These are phyloP conservation scores for Chrysocyon brachyurus DNA, from an alignment of 2,797 vertebrate species.

Conservation along the genomic window DNA sequence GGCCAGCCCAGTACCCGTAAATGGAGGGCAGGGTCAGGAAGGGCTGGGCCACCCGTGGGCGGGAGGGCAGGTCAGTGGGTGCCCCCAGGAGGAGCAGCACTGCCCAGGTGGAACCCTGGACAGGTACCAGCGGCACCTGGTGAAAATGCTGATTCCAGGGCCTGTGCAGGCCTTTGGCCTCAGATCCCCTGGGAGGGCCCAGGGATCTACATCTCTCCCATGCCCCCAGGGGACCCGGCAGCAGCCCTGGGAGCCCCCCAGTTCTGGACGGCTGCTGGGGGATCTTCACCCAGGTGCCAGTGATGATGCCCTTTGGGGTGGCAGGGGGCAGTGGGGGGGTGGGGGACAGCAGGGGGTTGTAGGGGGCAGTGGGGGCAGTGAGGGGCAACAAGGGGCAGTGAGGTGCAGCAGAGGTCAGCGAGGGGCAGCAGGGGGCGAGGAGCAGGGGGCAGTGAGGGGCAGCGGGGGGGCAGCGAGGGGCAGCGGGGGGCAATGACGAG, in stretches of 20 bases:
- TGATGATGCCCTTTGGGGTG: neutral
- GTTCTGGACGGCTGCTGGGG: neutral
- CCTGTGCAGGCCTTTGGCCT: too few relatives aligned
- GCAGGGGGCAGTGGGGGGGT: neutral
- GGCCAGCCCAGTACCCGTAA: neutral
- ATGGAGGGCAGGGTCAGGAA: neutral
- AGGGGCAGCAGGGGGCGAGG: too few relatives aligned
- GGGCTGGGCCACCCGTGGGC: neutral
- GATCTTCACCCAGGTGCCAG: neutral
- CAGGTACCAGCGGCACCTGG: neutral
- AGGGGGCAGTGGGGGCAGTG: too few relatives aligned
- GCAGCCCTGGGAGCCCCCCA: fast-evolving
- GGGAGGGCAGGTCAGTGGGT: too few relatives aligned
- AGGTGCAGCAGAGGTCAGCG: too few relatives aligned
- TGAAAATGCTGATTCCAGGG: neutral
- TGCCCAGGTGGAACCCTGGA: neutral
- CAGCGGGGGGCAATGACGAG: too few relatives aligned
- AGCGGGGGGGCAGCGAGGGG: too few relatives aligned
- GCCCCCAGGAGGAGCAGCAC: fast-evolving
- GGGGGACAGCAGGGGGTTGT: too few relatives aligned
- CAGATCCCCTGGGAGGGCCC: neutral
- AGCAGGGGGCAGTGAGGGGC: too few relatives aligned
- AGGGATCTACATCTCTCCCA: too few relatives aligned
- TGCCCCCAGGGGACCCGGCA: fast-evolving
- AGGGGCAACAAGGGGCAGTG: too few relatives aligned